Evolutionary conservation across 2,113 vertebrate species (phyloP).

Genomic region (Takifugu flavidus): DNA sequence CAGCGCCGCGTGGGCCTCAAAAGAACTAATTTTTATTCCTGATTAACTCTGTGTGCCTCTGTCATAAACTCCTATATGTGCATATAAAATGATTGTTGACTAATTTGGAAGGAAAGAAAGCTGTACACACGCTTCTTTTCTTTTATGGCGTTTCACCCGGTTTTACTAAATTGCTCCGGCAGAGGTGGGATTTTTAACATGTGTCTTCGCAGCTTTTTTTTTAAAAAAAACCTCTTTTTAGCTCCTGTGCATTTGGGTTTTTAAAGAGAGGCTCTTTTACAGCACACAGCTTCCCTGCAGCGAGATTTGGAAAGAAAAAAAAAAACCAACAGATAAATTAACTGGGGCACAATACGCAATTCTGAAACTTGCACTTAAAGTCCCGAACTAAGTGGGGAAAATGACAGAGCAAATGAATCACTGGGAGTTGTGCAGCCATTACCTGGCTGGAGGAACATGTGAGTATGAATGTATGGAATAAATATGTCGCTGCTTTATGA

Average conservation of each 20-base stretch:
- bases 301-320: conserved; percentile 27
- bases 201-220: conserved; percentile 25
- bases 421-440: conserved; percentile 45
- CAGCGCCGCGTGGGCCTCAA: conserved; percentile 38
- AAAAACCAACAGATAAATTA: conserved; percentile 47
- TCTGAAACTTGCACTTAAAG: conserved; percentile 42
- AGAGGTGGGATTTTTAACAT: conserved; percentile 48
- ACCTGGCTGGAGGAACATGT: conserved; percentile 42
- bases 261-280: too few species aligned
- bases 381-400: conserved; percentile 41
- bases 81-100: conserved; percentile 24
- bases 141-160: conserved; percentile 22
- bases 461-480: conserved; percentile 60
- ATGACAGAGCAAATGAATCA: conserved; percentile 57
- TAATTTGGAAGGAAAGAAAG: conserved; percentile 31
- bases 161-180: conserved; percentile 40
- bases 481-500: conserved; percentile 66
- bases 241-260: too few species aligned
- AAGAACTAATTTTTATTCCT: conserved; percentile 45
- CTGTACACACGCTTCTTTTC: conserved; percentile 28
- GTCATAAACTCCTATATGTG: conserved; percentile 25
- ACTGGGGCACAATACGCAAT: conserved; percentile 31
- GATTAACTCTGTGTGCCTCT: conserved; percentile 43
- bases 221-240: too few species aligned
- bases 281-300: too few species aligned